Conservation (phyloP, 2,797 vertebrate genomes). For the Sebastolobus alascanus region DNA sequence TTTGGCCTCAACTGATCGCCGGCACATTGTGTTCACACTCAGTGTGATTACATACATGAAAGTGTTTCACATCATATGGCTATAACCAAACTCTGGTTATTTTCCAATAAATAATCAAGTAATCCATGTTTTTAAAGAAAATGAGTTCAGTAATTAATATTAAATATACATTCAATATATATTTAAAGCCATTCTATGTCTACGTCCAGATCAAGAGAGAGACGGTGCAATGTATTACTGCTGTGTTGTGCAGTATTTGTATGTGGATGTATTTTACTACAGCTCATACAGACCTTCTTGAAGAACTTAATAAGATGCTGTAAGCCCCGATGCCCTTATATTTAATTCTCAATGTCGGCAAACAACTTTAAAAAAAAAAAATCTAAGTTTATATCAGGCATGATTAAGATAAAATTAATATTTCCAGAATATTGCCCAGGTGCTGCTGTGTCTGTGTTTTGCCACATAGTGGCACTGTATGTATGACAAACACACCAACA, state of each 20-base stretch:
- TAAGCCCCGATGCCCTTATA: background rate
- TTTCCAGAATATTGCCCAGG: background rate
- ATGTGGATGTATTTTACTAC: no score
- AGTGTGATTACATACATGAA: background rate
- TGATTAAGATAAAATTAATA: background rate
- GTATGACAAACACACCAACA: slow-evolving; percentile 24
- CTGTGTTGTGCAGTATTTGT: background rate
- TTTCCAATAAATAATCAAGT: background rate
- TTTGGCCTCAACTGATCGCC: background rate
- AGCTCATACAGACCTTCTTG: background rate
- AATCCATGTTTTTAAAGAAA: background rate
- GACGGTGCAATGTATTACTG: background rate
- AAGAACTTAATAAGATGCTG: background rate
- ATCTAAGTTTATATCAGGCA: background rate
- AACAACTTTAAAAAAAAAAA: background rate
- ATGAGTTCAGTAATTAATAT: background rate
- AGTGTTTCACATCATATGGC: background rate
- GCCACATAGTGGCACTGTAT: slow-evolving; percentile 71
- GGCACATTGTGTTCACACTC: background rate
- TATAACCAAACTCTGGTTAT: background rate
- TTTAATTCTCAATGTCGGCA: background rate
- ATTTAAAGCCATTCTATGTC: background rate
- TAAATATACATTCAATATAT: background rate
- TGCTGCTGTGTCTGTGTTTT: slow-evolving; percentile 52
- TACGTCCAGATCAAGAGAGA: background rate